Evolutionary conservation across 2,888 invertebrate species (phyloP).

Genomic region (Drosophila mulleri): DNA sequence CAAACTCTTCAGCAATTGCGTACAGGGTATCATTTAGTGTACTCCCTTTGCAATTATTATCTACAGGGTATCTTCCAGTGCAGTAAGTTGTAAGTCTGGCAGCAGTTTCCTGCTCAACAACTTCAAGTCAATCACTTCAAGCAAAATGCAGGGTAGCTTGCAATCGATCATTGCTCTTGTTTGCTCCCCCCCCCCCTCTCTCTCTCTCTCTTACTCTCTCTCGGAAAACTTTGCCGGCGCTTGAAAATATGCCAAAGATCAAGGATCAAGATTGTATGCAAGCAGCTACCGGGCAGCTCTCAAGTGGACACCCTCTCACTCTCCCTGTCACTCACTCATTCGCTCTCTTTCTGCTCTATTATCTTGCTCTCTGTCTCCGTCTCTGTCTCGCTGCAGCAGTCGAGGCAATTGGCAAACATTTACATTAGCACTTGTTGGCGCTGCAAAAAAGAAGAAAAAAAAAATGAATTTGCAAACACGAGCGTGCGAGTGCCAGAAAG

Average conservation of each 20-base stretch:
- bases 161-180: neutral
- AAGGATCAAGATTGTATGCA: conserved; percentile 38
- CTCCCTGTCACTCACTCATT: neutral
- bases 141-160: neutral
- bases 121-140: neutral
- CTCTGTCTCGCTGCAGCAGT: conserved; percentile 4
- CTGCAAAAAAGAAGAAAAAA: conserved; percentile 16
- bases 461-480: conserved; percentile 50
- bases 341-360: neutral
- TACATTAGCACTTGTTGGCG: conserved; percentile 63
- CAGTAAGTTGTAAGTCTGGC: neutral
- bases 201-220: neutral
- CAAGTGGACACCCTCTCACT: conserved; percentile 25
- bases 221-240: conserved; percentile 9
- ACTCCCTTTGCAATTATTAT: neutral
- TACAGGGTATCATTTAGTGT: neutral
- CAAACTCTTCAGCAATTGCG: neutral
- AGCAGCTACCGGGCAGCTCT: conserved; percentile 17
- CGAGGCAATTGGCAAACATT: conserved; percentile 49
- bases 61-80: neutral
- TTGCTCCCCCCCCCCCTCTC: no score
- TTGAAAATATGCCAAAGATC: conserved; percentile 42
- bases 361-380: neutral
- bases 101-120: neutral
- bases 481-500: neutral